A percentile compares a stretch with the other conserved stretches of the same genome.
phyloP scores from a whole-genome alignment of 2,888 invertebrate species.

The Galerucella nymphaeae region DNA sequence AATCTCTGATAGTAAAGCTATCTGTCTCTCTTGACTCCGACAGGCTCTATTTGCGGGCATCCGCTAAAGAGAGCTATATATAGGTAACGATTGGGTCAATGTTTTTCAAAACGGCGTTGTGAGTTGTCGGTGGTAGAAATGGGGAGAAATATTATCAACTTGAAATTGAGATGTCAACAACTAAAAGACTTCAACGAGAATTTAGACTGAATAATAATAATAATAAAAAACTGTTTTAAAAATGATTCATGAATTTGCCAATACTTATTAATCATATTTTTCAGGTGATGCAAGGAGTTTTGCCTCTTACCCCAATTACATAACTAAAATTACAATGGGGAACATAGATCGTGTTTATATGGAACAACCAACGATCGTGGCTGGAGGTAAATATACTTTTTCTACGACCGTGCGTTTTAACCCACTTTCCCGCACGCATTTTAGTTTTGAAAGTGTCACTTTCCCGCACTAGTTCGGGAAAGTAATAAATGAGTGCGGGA shows the following conservation, averaged over 20 bases:
- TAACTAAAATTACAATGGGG: not conserved
- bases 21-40: conserved; percentile 19
- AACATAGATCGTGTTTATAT: not conserved
- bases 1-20: conserved; percentile 12
- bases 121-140: not conserved
- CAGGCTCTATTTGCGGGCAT: conserved; percentile 19
- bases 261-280: not conserved
- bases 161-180: too few relatives aligned
- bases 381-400: not conserved
- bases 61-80: conserved; percentile 4
- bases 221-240: too few relatives aligned
- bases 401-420: too few relatives aligned
- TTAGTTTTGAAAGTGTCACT: too few relatives aligned
- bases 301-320: not conserved
- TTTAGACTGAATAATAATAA: too few relatives aligned
- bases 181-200: too few relatives aligned
- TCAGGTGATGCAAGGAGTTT: not conserved
- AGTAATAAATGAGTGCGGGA: too few relatives aligned
- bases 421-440: too few relatives aligned
- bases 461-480: too few relatives aligned
- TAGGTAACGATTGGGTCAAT: conserved; percentile 16
- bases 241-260: too few relatives aligned
- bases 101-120: not conserved
- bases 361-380: not conserved
- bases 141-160: not conserved